Base-by-base conservation (phyloP, 2,113 vertebrate genomes). In the Rhea pennata region DNA sequence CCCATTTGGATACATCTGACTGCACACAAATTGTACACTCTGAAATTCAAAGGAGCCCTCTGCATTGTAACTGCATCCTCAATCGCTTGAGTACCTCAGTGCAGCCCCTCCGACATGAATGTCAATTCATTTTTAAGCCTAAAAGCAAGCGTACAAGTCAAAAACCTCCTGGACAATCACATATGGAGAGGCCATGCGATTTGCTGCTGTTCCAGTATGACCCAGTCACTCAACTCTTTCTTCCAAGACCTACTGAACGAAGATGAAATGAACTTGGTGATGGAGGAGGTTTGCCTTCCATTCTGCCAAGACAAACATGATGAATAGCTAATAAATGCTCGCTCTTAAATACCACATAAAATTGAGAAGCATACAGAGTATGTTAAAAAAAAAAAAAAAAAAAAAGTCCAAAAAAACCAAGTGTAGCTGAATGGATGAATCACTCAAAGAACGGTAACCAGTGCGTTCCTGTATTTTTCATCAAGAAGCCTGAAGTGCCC, bases 31-130 rank as follows among this genome's bases (percentile, higher is more conserved):
- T 19, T 44, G n/a, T 78, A 65, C 12, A 11, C 19, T 48, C 69
- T 85, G 84, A 91, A 77, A 92, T 83, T 71, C 91, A 89, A 73
- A 95, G 70, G 58, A 93, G 24, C 62, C 54, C 51, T 87, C 79
- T 88, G 73, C 40, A 17, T 26, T 31, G 33, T 51, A 74, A 91
- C 77, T 66, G 80, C 26, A 62, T 90, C 70, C 24, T 93, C 89
- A 82, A 48, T 73, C 54, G 42, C 67, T 82, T 3, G 12, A 77
- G 73, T 48, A 58, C 70, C 59, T 86, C 73, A 3, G 58, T 39
- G 74, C 70, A 66, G 89, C 72, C 84, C 71, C 61, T 62, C 84
- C 88, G 92, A 96, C 76, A 39, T 36, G 70, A 76, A 82, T 77
- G 51, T 15, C 92, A 87, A 56, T 24, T 78, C 26, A 6, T 19